Percentiles rank a stretch among this genome's conserved stretches.
Evolutionary conservation across 2,888 invertebrate genomes (phyloP).

Genomic region (Cabera pusaria): DNA sequence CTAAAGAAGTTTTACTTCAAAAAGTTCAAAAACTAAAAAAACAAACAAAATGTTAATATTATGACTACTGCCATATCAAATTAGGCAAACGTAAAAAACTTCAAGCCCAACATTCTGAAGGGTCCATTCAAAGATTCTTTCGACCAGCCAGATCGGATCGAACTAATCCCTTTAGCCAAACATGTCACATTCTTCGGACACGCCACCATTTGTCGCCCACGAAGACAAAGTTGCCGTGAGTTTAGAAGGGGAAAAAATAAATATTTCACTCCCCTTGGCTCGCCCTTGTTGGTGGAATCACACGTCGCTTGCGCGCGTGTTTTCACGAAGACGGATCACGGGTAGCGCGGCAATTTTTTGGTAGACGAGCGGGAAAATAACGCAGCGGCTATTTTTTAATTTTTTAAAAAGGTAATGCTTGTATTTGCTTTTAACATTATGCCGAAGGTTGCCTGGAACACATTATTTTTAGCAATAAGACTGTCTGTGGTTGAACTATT

Average conservation of each 20-base stretch:
- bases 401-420: too few relatives aligned
- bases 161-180: conserved; percentile 46
- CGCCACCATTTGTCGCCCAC: conserved; percentile 56
- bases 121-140: neutral
- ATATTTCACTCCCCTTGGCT: conserved; percentile 66
- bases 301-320: conserved; percentile 76
- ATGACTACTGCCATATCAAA: too few relatives aligned
- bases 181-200: conserved; percentile 48
- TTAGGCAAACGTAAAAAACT: too few relatives aligned
- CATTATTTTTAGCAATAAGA: too few relatives aligned
- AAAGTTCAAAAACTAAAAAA: too few relatives aligned
- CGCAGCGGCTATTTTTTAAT: too few relatives aligned
- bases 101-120: neutral
- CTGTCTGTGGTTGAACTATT: too few relatives aligned
- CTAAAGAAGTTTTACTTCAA: too few relatives aligned
- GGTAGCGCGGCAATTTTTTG: conserved; percentile 48
- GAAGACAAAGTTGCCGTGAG: conserved; percentile 61
- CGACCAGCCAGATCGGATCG: conserved; percentile 22
- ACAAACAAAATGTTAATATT: too few relatives aligned
- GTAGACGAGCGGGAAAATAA: conserved; percentile 42
- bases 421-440: too few relatives aligned
- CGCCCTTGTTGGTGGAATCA: conserved; percentile 80
- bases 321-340: conserved; percentile 78
- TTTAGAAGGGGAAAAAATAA: conserved; percentile 65
- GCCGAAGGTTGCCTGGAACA: too few relatives aligned